Base-by-base conservation (phyloP, 2,113 vertebrate genomes). In the Phocoena phocoena region DNA sequence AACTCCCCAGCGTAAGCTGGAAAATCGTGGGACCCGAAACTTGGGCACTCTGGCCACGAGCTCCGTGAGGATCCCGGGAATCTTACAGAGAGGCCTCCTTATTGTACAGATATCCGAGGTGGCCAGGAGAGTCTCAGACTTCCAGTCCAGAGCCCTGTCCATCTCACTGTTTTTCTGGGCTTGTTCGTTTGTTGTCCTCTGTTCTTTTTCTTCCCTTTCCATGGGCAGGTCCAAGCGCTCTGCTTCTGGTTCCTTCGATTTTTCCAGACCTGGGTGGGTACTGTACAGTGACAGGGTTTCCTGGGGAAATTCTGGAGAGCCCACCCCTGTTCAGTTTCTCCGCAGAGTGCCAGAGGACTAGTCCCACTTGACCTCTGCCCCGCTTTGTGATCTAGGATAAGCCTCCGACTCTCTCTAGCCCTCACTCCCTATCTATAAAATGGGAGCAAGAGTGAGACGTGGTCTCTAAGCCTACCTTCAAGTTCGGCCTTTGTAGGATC, bases 301-400 rank as follows among this genome's bases (percentile, higher is more conserved):
- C 68, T 53, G 15, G 77, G 58, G 18, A 60, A 77, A 82, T 82
- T 80, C 79, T 76, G 68, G 50, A 17, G 50, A n/a, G 21, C 38
- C 11, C 26, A 23, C 10, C 55, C 31, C 68, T 70, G 62, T 36
- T 74, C 86, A 41, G 53, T 58, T 77, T 86, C 71, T 89, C 23
- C 21, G 26, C 65, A 13, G 23, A 74, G 44, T 26, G 21, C 1
- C 1, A 2, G 4, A 33, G 25, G 2, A 53, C 36, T 33, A 13
- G 60, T 53, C 17, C 71, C 62, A 41, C 36, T 41, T 10, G 44
- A 90, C 92, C 96, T 92, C 89, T 96, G 95, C 85, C 93, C 95
- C 2, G 6, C 83, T 13, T 25, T 33, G 79, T 63, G 89, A 65
- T 89, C 44, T 58, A 82, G 71, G 47, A 91, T 44, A 25, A 53